Evolutionary conservation across 1,140 invertebrate genomes (phyloP), one percentile per base, ranked within the genome.

Genomic region (Globodera ellingtonae): DNA sequence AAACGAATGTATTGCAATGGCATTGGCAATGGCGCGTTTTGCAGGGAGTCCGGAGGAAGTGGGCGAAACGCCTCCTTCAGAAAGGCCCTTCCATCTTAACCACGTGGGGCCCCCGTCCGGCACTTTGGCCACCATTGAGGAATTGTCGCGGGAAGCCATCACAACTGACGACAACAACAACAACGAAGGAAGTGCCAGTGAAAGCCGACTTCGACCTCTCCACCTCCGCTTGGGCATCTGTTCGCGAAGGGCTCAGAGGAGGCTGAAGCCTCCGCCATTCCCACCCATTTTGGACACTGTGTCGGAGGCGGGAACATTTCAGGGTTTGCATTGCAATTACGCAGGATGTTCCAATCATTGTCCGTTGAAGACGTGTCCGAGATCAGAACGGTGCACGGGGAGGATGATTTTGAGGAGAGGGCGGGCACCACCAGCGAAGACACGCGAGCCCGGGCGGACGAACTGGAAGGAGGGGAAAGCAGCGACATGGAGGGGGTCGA

Each of bases 251-350:
- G 79, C 72, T 66, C 80, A 59, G 73, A 79, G 62, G 72, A 50
- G 79, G 78, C 18, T 72, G 24, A 78, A 85, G 52, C 44, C 78
- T 66, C 70, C 69, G 72, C 48, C 72, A 59, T 62, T 75, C 59
- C 65, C 67, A 46, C 59, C 78, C 69, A 73, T 62, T 48, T 59
- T 72, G 6, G 87, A 88, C 56, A 84, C 85, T 65, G 81, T 87
- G 18, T 89, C 87, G 35, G 87, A 89, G 71, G 88, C 88, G 15
- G 87, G 87, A 4, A 89, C 87, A 56, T 89, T 89, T 82, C 87
- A 89, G 80, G 88, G 88, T 88, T 15, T 70, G 47, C 46, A 18
- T 50, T 3, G 78, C 15, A n/a, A 44, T 56, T 74, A 47, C 13
- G 35, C 67, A 15, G 5, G 35, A 44, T 7, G 5, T 24, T 24